phyloP scores from a whole-genome alignment of 2,797 vertebrate species.

The Zalophus californianus region DNA sequence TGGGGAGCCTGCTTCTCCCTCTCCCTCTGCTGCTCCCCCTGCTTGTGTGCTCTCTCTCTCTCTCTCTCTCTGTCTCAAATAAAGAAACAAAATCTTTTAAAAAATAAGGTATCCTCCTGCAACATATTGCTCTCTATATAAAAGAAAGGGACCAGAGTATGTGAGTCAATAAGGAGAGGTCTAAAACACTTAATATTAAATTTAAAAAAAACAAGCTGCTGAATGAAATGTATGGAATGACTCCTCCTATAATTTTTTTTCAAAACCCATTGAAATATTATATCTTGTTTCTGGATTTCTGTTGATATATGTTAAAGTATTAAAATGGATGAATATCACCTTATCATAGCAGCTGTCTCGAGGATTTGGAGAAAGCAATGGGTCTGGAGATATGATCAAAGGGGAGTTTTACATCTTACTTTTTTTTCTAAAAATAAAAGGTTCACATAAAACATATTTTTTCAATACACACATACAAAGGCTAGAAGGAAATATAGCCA shows the following conservation, averaged over 20 bases:
- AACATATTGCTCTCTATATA: neutral
- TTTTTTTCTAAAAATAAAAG: conserved; percentile 31
- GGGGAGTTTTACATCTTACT: neutral
- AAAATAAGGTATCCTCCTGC: neutral
- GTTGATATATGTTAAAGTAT: conserved; percentile 4
- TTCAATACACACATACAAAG: neutral
- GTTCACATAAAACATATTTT: neutral
- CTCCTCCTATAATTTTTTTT: neutral
- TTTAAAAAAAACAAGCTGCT: neutral
- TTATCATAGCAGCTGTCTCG: neutral
- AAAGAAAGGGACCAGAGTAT: neutral
- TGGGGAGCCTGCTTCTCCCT: neutral
- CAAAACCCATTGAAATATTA: neutral
- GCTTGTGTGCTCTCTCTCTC: neutral
- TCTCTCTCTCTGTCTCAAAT: neutral
- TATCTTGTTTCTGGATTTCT: conserved; percentile 43
- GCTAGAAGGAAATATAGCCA: conserved; percentile 39
- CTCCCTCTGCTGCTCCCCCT: neutral
- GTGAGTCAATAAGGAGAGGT: neutral
- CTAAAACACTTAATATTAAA: conserved; percentile 41
- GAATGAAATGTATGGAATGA: conserved; percentile 12
- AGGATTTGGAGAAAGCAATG: neutral
- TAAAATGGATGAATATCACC: conserved; percentile 1
- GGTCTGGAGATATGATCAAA: neutral
- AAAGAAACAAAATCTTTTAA: neutral